These are phyloP conservation scores for Siniperca chuatsi DNA, from an alignment of 2,113 vertebrate genomes.

Conservation along the genomic window DNA sequence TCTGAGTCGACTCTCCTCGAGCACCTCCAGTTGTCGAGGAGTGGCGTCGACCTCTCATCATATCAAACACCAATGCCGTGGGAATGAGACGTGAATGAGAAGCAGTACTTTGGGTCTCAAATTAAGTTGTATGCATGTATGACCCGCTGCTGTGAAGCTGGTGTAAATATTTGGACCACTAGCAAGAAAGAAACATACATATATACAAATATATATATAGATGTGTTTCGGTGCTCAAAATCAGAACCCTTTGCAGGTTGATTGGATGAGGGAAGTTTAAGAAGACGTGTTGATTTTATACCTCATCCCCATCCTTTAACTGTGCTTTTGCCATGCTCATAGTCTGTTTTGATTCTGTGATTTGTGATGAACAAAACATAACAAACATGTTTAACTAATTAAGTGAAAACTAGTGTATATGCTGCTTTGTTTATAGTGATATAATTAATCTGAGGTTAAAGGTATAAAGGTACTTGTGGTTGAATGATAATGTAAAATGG, in stretches of 20 bases:
- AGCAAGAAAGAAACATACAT: slow-evolving; percentile 28
- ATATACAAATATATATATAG: not conserved
- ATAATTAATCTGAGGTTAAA: slow-evolving; percentile 51
- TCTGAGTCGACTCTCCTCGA: slow-evolving; percentile 45
- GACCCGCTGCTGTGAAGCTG: slow-evolving; percentile 50
- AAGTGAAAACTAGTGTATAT: slow-evolving; percentile 68
- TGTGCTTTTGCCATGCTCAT: slow-evolving; percentile 47
- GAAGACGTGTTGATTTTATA: slow-evolving; percentile 63
- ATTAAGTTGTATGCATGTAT: slow-evolving; percentile 48
- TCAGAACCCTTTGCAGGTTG: slow-evolving; percentile 31
- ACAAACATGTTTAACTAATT: slow-evolving; percentile 49
- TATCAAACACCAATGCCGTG: slow-evolving; percentile 59
- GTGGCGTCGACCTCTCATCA: slow-evolving; percentile 52
- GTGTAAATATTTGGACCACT: slow-evolving; percentile 59
- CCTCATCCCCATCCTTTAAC: slow-evolving; percentile 71
- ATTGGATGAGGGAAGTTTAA: slow-evolving; percentile 33
- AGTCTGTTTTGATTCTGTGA: slow-evolving; percentile 51
- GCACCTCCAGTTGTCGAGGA: not conserved
- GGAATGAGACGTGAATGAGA: slow-evolving; percentile 48
- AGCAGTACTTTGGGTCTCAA: slow-evolving; percentile 46
- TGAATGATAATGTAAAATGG: slow-evolving; percentile 37
- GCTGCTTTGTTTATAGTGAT: slow-evolving; percentile 80
- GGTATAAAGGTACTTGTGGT: slow-evolving; percentile 53
- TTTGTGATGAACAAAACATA: slow-evolving; percentile 49
- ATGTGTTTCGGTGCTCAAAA: slow-evolving; percentile 63